Conservation (phyloP, 2,888 invertebrate genomes). For the Nomada hirtipes region DNA sequence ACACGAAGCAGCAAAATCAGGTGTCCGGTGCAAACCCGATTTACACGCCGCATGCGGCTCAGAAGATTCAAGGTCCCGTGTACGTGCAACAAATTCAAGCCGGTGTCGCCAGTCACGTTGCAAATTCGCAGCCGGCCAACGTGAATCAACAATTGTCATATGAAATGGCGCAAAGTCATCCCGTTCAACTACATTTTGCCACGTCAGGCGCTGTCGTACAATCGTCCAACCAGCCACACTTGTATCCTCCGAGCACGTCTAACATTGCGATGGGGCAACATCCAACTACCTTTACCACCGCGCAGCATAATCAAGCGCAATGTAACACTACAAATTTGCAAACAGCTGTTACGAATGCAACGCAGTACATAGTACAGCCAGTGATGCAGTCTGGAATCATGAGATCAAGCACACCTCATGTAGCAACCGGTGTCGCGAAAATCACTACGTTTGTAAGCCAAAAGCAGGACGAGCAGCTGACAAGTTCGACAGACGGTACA, state of each 20-base stretch:
- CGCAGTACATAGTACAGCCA: conserved; percentile 47
- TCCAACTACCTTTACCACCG: conserved; percentile 41
- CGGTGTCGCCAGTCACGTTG: conserved; percentile 48
- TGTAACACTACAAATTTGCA: conserved; percentile 42
- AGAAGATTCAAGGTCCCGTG: conserved; percentile 70
- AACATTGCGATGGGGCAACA: conserved; percentile 58
- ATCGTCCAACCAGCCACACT: conserved; percentile 49
- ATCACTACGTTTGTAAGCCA: conserved; percentile 72
- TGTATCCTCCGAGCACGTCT: conserved; percentile 56
- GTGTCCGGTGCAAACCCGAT: conserved; percentile 66
- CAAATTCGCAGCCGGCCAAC: conserved; percentile 41
- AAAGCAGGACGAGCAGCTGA: conserved; percentile 74
- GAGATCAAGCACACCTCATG: conserved; percentile 63
- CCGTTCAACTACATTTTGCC: conserved; percentile 70
- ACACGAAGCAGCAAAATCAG: conserved; percentile 63
- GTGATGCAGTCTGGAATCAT: conserved; percentile 37
- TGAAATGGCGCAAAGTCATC: conserved; percentile 69
- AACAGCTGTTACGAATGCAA: conserved; percentile 42
- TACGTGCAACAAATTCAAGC: conserved; percentile 71
- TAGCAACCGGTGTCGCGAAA: conserved; percentile 75
- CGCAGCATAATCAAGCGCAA: conserved; percentile 60
- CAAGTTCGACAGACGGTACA: conserved; percentile 77
- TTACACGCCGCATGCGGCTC: conserved; percentile 79
- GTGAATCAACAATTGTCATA: conserved; percentile 62
- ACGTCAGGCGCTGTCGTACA: conserved; percentile 45